Evolutionary conservation across 2,113 vertebrate species (phyloP).

Genomic region (Piaya cayana): DNA sequence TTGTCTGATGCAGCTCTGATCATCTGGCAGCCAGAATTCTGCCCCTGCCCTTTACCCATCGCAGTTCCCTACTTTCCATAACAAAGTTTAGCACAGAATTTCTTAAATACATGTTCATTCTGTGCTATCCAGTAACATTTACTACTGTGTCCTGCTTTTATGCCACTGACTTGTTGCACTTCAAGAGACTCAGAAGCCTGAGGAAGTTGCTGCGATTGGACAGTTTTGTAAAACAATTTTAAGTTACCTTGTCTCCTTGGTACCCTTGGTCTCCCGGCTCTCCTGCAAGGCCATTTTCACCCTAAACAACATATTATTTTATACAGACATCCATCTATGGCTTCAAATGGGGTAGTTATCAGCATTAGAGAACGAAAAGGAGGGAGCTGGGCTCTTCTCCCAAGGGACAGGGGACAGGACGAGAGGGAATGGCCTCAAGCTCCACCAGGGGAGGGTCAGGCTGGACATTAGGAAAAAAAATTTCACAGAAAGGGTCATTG

Average conservation of each 20-base stretch:
- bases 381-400: too few relatives aligned
- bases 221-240: background rate
- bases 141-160: background rate
- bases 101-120: background rate
- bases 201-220: background rate
- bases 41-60: background rate
- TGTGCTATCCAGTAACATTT: background rate
- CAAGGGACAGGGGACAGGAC: too few relatives aligned
- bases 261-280: constrained; percentile 90
- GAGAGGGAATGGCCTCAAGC: too few relatives aligned
- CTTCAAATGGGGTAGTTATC: background rate
- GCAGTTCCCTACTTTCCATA: background rate
- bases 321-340: constrained; percentile 66
- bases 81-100: background rate
- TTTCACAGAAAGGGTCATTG: too few relatives aligned
- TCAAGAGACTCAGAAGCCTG: background rate
- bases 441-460: too few relatives aligned
- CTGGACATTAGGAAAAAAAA: too few relatives aligned
- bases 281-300: constrained; percentile 87
- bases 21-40: background rate
- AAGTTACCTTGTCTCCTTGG: constrained; percentile 92
- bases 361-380: background rate
- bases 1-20: background rate
- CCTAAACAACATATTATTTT: constrained; percentile 85
- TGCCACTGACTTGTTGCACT: background rate